Conservation (phyloP, 2,888 invertebrate species). For the Calameuta pallipes region DNA sequence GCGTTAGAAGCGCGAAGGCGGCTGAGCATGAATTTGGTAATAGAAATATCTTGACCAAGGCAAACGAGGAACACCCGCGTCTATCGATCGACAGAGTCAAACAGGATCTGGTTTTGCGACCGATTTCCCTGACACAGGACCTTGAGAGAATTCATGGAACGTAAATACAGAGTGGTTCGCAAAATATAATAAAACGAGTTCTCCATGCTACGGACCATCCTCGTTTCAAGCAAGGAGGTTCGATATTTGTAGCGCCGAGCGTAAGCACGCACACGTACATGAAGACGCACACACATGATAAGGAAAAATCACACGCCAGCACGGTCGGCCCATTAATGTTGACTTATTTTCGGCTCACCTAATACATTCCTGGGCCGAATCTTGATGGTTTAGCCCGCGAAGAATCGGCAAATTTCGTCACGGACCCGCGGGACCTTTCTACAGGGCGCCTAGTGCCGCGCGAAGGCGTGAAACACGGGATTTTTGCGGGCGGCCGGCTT, state of each 20-base stretch:
- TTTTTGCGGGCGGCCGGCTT: constrained; percentile 74
- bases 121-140: no score
- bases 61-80: no score
- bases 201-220: no score
- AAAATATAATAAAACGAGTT: no score
- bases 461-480: constrained; percentile 56
- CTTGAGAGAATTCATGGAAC: no score
- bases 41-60: no score
- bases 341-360: constrained; percentile 68
- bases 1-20: no score
- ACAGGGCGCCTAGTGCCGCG: constrained; percentile 49
- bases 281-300: constrained; percentile 28
- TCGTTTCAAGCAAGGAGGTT: no score
- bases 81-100: no score
- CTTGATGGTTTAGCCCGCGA: constrained; percentile 61
- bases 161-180: no score
- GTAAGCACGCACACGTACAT: constrained; percentile 47
- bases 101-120: no score
- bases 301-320: constrained; percentile 54
- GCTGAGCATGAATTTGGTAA: no score
- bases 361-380: constrained; percentile 78
- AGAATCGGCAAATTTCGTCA: constrained; percentile 40
- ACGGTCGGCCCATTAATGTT: constrained; percentile 44
- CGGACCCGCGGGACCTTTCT: constrained; percentile 42
- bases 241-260: constrained; percentile 1